phyloP scores from a whole-genome alignment of 2,113 vertebrate species.

The Takifugu flavidus region DNA sequence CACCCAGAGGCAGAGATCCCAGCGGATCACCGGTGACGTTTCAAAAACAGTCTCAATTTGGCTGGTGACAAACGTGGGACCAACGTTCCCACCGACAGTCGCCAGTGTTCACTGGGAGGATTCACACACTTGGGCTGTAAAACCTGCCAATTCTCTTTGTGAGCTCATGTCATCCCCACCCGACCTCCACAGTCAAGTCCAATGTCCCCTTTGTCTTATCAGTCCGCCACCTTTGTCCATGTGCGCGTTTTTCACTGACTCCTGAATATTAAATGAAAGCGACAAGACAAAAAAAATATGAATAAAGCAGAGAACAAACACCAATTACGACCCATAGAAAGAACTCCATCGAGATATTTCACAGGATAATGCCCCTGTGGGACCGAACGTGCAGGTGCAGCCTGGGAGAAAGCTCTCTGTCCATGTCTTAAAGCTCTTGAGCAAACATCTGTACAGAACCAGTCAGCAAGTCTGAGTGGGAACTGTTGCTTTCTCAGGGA shows the following conservation, averaged over 20 bases:
- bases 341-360: not conserved
- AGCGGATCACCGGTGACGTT: no score
- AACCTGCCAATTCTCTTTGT: slow-evolving; percentile 21
- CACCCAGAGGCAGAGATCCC: not conserved
- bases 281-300: slow-evolving; percentile 25
- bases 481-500: slow-evolving; percentile 30
- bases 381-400: no score
- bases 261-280: slow-evolving; percentile 29
- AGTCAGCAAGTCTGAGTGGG: slow-evolving; percentile 36
- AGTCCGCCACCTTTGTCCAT: slow-evolving; percentile 71
- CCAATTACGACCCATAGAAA: not conserved
- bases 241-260: slow-evolving; percentile 31
- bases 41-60: no score
- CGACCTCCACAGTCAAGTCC: slow-evolving; percentile 57
- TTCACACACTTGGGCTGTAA: slow-evolving; percentile 13
- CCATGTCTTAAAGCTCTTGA: not conserved
- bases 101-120: slow-evolving; percentile 10
- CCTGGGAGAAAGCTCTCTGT: slow-evolving; percentile 1
- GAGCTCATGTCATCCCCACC: slow-evolving; percentile 49
- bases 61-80: no score
- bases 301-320: slow-evolving; percentile 7
- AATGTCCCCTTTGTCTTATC: slow-evolving; percentile 75
- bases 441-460: not conserved
- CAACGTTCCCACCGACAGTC: no score
- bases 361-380: no score